Percentiles rank a stretch among this genome's conserved stretches.
Conservation (phyloP, 2,113 vertebrate species). For the Gallinago media region DNA sequence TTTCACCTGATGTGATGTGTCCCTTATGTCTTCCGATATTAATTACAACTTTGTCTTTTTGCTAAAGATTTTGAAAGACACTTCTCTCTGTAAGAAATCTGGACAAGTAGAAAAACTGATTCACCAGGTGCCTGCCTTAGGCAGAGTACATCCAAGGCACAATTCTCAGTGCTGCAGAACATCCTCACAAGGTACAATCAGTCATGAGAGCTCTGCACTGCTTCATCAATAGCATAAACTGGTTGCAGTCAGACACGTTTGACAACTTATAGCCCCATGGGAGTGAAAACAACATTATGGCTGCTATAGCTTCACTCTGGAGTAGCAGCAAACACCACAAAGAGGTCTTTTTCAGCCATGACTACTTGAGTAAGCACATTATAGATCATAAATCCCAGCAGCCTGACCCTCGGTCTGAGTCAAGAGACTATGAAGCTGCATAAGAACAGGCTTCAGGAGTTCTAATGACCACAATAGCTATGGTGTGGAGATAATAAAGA, state of each 20-base stretch:
- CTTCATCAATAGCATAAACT: not conserved
- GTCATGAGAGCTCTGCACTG: not conserved
- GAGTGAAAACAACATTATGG: not conserved
- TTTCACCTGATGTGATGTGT: too few species aligned
- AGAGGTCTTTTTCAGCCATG: not conserved
- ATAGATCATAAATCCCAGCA: not conserved
- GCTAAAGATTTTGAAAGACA: not conserved
- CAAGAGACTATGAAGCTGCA: not conserved
- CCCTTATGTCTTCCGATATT: too few species aligned
- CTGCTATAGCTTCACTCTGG: not conserved
- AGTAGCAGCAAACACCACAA: not conserved
- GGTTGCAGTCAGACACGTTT: not conserved
- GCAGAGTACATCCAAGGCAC: fast-evolving
- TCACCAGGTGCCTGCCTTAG: not conserved
- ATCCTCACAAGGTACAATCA: not conserved
- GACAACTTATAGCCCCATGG: not conserved
- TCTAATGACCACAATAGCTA: not conserved
- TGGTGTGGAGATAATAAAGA: not conserved
- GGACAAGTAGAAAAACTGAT: not conserved
- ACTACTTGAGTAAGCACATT: not conserved
- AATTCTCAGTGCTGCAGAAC: not conserved
- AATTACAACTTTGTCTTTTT: not conserved
- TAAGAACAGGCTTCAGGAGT: not conserved
- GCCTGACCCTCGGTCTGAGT: not conserved
- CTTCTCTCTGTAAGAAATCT: not conserved